phyloP scores from a whole-genome alignment of 2,888 invertebrate genomes.

The Eubasilissa splendida region DNA sequence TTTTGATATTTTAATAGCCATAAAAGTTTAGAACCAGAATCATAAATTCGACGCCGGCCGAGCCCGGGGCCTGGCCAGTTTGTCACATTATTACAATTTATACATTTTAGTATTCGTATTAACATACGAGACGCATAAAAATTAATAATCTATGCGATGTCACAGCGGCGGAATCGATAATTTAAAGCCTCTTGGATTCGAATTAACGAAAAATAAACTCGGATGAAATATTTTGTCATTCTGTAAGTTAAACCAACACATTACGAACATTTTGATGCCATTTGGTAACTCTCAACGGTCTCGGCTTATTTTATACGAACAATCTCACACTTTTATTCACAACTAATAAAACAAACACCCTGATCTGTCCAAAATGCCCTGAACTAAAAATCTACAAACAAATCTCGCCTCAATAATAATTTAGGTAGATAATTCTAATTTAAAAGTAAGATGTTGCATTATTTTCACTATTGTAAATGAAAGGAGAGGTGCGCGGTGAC shows the following conservation, averaged over 20 bases:
- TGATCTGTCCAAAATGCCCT: too few relatives aligned
- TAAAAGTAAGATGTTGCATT: too few relatives aligned
- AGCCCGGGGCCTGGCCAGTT: conserved; percentile 15
- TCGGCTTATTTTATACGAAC: neutral
- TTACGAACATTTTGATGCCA: neutral
- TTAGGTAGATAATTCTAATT: too few relatives aligned
- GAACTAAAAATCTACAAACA: too few relatives aligned
- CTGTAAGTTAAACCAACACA: conserved; percentile 8
- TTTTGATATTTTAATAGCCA: conserved; percentile 21
- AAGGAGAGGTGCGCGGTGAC: too few relatives aligned
- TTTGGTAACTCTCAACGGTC: neutral
- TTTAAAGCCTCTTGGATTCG: neutral
- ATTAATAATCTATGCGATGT: conserved; percentile 37
- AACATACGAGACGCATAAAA: conserved; percentile 32
- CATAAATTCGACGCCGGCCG: conserved; percentile 22
- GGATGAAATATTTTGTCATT: conserved; percentile 31
- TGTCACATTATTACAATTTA: conserved; percentile 40
- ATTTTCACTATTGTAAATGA: too few relatives aligned
- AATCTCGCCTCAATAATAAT: too few relatives aligned
- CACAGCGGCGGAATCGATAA: conserved; percentile 14
- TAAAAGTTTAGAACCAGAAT: conserved; percentile 29
- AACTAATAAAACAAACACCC: too few relatives aligned
- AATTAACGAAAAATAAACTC: conserved; percentile 32
- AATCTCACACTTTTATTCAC: neutral
- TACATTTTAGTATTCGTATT: conserved; percentile 23